Base-by-base conservation (phyloP, 2,888 invertebrate genomes). In the Rhingia campestris region DNA sequence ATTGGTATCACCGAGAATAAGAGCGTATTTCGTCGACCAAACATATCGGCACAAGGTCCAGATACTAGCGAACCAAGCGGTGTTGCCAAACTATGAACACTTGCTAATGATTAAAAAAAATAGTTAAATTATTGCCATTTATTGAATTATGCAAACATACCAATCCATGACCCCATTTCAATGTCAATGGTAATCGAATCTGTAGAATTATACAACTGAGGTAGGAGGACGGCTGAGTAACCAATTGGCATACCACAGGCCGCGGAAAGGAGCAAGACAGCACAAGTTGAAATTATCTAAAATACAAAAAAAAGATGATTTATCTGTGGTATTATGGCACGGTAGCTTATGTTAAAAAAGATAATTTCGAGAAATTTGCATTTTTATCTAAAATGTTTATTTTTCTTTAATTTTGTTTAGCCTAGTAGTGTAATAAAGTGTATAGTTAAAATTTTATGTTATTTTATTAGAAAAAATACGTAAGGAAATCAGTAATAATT, bases 201-300 rank as follows among this genome's bases (percentile, higher is more conserved):
- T 92, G 93, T 94, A 79, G 93, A 92, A 12, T 90, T 90, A 69
- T 93, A 92, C 12, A 96, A 92, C 89, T 96, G 95, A 0, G 96
- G 96, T 72, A 96, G 90, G n/a, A 96, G 92, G 32, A 96, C 93
- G 0, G 96, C 95, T 3, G 96, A 96, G 74, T 89, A 92, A 49
- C 96, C 96, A 82, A 96, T 95, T 32, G 96, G 96, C 93, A 96
- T 95, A 4, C 96, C 96, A 54, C 94, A 95, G 43, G 94, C 95
- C n/a, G 94, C 94, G 0, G 95, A 93, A 85, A 95, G 92, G 70
- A 95, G 90, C 85, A 95, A 92, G 58, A 95, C 94, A 0, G 95
- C 95, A 86, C 95, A 94, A 61, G 95, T 94, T 86, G 95, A 93
- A 74, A 95, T 90, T 87, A 94, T 94, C 96, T 96, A 91, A n/a